Evolutionary conservation across 1,140 invertebrate genomes (phyloP), one percentile per base, ranked within the genome.

Genomic region (Rhyzopertha dominica): DNA sequence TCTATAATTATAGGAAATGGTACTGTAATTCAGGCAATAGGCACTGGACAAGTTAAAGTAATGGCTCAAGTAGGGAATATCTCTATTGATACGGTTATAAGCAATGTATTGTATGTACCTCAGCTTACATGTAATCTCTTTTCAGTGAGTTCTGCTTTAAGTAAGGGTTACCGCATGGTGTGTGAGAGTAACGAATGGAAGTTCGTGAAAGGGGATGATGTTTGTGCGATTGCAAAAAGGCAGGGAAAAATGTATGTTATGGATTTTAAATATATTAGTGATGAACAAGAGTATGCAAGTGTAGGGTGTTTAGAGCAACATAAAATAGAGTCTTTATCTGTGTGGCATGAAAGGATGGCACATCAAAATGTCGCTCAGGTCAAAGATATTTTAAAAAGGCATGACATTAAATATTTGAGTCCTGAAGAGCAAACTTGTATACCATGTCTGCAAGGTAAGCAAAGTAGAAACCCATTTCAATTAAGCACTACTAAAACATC

Each of bases 301-400:
- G n/a, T n/a, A n/a, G 5, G 22, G 9, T 17, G 63, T 61, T 12
- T 24, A 59, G 30, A 52, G 54, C 14, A 7, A 20, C 9, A 5
- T 19, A 10, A 7, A 7, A 20, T 8, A 37, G 22, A 16, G 7
- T 10, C 45, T 22, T 40, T 68, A 26, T 35, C 56, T 18, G 43
- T 53, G 18, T 69, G 67, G 62, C 63, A 69, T 42, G 14, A 60
- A 52, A 58, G 47, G 22, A 29, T 70, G 10, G 67, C 57, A 2
- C 65, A 70, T 52, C 62, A 70, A 43, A 69, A 69, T 47, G 51
- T 62, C 5, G 16, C 34, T 16, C 56, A 67, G 13, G 61, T 69
- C 8, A 69, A 52, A 51, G 26, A 51, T 16, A 41, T 70, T 31
- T 31, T 42, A 14, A 32, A 17, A 19, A 32, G 17, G 18, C 14